Evolutionary conservation across 2,888 invertebrate species (phyloP).

Genomic region (Mimachlamys varia): DNA sequence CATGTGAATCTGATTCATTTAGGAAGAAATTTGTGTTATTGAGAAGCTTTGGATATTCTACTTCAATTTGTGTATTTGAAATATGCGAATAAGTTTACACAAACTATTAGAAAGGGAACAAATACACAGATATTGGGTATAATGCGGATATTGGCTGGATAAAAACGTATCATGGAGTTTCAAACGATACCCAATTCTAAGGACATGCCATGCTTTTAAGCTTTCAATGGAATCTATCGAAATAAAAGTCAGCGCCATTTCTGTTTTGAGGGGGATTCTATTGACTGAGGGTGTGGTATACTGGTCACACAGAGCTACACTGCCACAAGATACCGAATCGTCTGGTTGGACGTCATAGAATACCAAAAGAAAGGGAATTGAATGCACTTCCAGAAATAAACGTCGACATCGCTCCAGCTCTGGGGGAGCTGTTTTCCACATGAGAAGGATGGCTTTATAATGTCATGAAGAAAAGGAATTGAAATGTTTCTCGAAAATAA

Average conservation of each 20-base stretch:
- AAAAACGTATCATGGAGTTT: too few relatives aligned
- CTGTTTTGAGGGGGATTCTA: not conserved
- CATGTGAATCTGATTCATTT: too few relatives aligned
- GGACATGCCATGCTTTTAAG: constrained; percentile 1
- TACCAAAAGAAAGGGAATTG: not conserved
- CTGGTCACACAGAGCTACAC: not conserved
- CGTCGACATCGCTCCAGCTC: not conserved
- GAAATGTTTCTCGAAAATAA: constrained; percentile 36
- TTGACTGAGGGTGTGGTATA: not conserved
- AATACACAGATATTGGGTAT: too few relatives aligned
- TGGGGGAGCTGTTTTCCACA: constrained; percentile 13
- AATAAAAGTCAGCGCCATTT: not conserved
- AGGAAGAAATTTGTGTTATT: too few relatives aligned
- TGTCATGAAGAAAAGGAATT: constrained; percentile 7
- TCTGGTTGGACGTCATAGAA: not conserved
- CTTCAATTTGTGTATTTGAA: too few relatives aligned
- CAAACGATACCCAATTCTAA: not conserved
- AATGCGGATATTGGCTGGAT: too few relatives aligned
- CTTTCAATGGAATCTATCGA: not conserved
- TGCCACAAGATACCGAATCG: not conserved
- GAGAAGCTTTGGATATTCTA: too few relatives aligned
- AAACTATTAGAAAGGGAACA: too few relatives aligned
- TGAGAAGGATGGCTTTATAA: constrained; percentile 22
- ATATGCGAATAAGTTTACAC: too few relatives aligned
- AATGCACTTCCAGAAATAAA: constrained; percentile 2